These are phyloP conservation scores for Chelonia mydas DNA, from an alignment of 2,797 vertebrate species.

Conservation along the genomic window DNA sequence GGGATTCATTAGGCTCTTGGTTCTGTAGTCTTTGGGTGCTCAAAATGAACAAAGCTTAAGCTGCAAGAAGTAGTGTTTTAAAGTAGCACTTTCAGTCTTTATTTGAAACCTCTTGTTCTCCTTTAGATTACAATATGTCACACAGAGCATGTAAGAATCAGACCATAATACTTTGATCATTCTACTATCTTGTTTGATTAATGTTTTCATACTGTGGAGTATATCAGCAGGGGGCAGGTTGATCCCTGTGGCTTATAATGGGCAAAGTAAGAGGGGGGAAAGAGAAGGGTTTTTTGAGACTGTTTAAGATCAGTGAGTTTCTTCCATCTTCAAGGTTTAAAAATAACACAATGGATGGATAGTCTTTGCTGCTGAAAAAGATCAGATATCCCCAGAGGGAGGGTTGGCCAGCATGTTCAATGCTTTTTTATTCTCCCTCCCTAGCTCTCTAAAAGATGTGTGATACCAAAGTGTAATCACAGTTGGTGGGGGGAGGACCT, in stretches of 20 bases:
- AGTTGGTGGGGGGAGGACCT: background rate
- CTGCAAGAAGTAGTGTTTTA: conserved; percentile 69
- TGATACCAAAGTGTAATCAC: conserved; percentile 31
- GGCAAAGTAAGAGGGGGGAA: conserved; percentile 71
- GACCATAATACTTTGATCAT: conserved; percentile 77
- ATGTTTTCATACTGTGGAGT: conserved; percentile 80
- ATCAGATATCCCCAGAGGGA: conserved; percentile 60
- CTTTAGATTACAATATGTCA: conserved; percentile 73
- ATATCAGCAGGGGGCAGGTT: conserved; percentile 79
- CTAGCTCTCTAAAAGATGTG: background rate
- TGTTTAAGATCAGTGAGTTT: conserved; percentile 78
- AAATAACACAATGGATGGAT: conserved; percentile 73
- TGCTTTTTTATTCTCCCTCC: background rate
- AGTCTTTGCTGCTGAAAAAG: conserved; percentile 67
- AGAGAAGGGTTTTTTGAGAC: conserved; percentile 77
- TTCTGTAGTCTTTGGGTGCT: conserved; percentile 60
- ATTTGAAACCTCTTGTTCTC: conserved; percentile 74
- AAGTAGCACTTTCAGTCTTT: conserved; percentile 72
- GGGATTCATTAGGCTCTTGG: conserved; percentile 72
- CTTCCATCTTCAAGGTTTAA: conserved; percentile 74
- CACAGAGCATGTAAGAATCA: conserved; percentile 75
- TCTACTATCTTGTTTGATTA: conserved; percentile 81
- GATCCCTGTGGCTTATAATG: conserved; percentile 79
- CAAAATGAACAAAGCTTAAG: conserved; percentile 76
- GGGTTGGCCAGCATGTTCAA: conserved; percentile 51